Base-by-base conservation (phyloP, 1,140 invertebrate genomes). In the Drosophila leontia region DNA sequence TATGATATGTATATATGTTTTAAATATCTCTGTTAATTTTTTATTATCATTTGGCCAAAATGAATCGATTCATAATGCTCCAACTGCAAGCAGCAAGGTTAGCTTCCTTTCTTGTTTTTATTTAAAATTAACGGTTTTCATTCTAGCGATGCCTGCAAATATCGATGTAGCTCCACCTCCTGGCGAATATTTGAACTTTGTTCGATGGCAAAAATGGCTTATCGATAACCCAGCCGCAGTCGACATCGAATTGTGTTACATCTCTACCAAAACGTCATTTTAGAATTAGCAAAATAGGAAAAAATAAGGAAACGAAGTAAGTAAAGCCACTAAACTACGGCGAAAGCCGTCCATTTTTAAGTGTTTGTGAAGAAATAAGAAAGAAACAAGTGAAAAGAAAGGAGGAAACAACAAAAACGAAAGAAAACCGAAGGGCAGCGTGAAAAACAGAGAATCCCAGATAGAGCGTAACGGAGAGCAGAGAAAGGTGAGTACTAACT, bases 341-440 rank as follows among this genome's bases (percentile, higher is more conserved):
- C 53, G 53, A 39, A 39, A 56, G 53, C 53, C 35, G 19, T 0
- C 13, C 53, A 39, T 11, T 39, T 39, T 56, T 11, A 56, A 56
- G 53, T 56, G 53, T 15, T 39, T 56, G 53, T 56, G 53, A 39
- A 45, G 7, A 45, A 44, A 17, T 8, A 29, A 48, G 0, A n/a
- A 9, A 11, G 15, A 23, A 15, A 11, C 8, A 56, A 56, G 53
- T 56, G 35, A 56, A 55, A 15, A 9, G 8, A n/a, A 34, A 17
- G 34, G n/a, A 12, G 7, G 3, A 50, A 29, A 3, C 26, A 35
- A 15, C 34, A 6, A 6, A 4, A 9, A 1, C 3, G 13, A 0
- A 19, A 17, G 34, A 15, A 13, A 55, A 15, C 51, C 26, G 6
- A 29, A 29, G 26, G 5, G 34, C 34, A 15, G 12, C 8, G 34